Conservation (phyloP, 2,113 vertebrate genomes). For the Phaethornis superciliosus region DNA sequence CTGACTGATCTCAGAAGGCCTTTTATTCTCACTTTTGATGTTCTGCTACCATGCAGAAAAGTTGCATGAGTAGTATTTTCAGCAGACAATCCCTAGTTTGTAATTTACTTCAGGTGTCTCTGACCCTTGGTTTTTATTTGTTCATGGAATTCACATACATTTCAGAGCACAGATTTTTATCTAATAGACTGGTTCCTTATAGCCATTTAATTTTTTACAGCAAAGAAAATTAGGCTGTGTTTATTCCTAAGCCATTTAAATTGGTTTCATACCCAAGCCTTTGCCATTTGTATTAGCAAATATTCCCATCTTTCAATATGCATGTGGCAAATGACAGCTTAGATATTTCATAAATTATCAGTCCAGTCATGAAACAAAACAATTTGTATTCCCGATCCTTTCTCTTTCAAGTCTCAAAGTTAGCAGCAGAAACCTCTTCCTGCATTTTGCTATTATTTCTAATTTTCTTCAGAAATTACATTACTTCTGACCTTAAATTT, state of each 20-base stretch:
- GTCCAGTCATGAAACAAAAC: neutral
- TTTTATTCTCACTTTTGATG: neutral
- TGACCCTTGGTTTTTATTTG: neutral
- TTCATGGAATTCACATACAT: neutral
- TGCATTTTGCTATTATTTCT: neutral
- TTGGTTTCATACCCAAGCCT: neutral
- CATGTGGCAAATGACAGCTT: neutral
- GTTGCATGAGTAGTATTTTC: neutral
- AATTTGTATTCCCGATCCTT: neutral
- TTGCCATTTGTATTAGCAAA: neutral
- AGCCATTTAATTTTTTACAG: neutral
- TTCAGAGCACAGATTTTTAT: neutral
- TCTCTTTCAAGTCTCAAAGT: neutral
- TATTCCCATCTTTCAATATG: neutral
- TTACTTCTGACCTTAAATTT: neutral
- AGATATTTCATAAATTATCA: neutral
- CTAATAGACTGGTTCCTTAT: neutral
- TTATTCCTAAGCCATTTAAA: neutral
- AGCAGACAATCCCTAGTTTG: neutral
- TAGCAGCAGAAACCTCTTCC: neutral
- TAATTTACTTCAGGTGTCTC: neutral
- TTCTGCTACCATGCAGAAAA: neutral
- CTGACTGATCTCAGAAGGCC: neutral
- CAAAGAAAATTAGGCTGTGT: neutral
- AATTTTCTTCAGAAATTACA: neutral